phyloP scores from a whole-genome alignment of 1,140 invertebrate genomes.

The Epicauta chinensis region DNA sequence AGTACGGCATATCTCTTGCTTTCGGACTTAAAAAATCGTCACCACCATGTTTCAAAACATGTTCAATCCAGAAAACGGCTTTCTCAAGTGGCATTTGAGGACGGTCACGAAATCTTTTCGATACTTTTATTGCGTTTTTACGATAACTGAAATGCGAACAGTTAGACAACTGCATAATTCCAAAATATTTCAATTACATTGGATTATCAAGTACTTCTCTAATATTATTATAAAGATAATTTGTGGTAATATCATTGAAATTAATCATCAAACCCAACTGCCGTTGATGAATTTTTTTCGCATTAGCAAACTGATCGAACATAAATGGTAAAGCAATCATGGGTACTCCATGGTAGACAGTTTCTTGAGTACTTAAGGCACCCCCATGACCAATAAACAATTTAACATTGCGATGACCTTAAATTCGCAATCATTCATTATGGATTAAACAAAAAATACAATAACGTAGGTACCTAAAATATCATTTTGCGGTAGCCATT shows the following conservation, averaged over 20 bases:
- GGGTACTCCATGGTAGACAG: slow-evolving; percentile 48
- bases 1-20: too few relatives aligned
- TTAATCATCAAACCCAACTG: neutral
- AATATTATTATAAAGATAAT: slow-evolving; percentile 19
- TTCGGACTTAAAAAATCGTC: slow-evolving; percentile 1
- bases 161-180: neutral
- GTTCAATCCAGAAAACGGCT: slow-evolving; percentile 60
- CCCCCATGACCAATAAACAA: slow-evolving; percentile 49
- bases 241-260: slow-evolving; percentile 10
- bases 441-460: too few relatives aligned
- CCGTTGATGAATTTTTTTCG: slow-evolving; percentile 12
- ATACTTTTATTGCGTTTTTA: slow-evolving; percentile 9
- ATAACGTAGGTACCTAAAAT: slow-evolving; percentile 33
- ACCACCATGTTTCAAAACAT: slow-evolving; percentile 52
- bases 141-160: slow-evolving; percentile 8
- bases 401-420: slow-evolving; percentile 39
- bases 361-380: slow-evolving; percentile 45
- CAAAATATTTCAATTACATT: slow-evolving; percentile 13
- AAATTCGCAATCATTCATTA: too few relatives aligned
- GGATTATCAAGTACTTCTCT: slow-evolving; percentile 27
- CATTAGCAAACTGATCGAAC: slow-evolving; percentile 42
- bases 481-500: slow-evolving; percentile 43
- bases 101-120: slow-evolving; percentile 44
- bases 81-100: slow-evolving; percentile 53
- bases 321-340: slow-evolving; percentile 47